Conservation (phyloP, 2,113 vertebrate species). For the Pontoporia blainvillei region DNA sequence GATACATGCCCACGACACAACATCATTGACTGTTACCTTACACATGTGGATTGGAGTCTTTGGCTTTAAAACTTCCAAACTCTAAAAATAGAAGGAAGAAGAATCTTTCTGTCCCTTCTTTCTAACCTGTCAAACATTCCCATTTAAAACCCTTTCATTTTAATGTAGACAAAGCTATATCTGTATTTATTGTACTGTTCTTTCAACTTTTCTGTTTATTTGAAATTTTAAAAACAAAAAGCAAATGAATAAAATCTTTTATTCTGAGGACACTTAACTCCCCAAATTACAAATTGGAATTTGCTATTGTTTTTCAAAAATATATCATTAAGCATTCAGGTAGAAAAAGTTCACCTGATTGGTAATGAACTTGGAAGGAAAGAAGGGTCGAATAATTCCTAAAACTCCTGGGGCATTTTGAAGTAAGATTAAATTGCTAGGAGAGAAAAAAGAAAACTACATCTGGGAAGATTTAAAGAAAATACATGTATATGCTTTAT, state of each 20-base stretch:
- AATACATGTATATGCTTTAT: not conserved
- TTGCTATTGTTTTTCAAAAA: not conserved
- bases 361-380: not conserved
- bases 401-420: not conserved
- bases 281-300: not conserved
- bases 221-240: conserved; percentile 17
- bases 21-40: not conserved
- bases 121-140: not conserved
- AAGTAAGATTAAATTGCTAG: not conserved
- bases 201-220: conserved; percentile 9
- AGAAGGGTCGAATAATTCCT: not conserved
- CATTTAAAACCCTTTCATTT: not conserved
- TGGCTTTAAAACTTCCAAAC: not conserved
- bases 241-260: not conserved
- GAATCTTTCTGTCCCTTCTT: not conserved
- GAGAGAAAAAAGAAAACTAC: not conserved
- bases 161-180: not conserved
- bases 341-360: not conserved
- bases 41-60: not conserved
- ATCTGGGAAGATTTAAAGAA: not conserved
- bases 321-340: not conserved
- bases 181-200: not conserved
- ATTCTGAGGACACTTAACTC: not conserved
- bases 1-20: not conserved
- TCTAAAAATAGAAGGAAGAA: not conserved